Percentiles rank a stretch among this genome's conserved stretches.
Evolutionary conservation across 2,113 vertebrate genomes (phyloP).

Genomic region (Argyrosomus japonicus): DNA sequence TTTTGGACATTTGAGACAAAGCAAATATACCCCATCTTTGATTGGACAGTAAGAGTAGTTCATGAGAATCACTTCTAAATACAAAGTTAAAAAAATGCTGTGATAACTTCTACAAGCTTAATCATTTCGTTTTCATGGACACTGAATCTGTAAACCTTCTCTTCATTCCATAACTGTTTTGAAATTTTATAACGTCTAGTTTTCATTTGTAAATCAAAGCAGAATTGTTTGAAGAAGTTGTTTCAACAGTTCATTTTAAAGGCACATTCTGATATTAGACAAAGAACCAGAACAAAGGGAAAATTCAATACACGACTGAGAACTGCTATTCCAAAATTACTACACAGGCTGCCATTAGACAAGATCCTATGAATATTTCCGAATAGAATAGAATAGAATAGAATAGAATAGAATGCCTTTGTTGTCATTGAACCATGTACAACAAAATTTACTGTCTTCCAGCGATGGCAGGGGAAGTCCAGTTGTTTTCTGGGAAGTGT

Average conservation of each 20-base stretch:
- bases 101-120: conserved; percentile 66
- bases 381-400: too few relatives aligned
- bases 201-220: neutral
- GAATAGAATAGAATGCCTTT: too few relatives aligned
- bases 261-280: neutral
- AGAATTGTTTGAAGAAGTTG: too few relatives aligned
- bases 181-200: neutral
- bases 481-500: too few relatives aligned
- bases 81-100: conserved; percentile 34
- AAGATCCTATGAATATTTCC: too few relatives aligned
- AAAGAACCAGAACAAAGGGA: neutral
- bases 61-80: conserved; percentile 64
- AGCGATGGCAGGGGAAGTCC: too few relatives aligned
- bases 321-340: too few relatives aligned
- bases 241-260: neutral
- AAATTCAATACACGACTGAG: neutral
- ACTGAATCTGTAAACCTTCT: neutral
- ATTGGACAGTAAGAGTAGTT: conserved; percentile 64
- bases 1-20: conserved; percentile 68
- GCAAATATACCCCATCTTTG: conserved; percentile 70
- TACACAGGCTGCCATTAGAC: too few relatives aligned
- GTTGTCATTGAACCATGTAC: too few relatives aligned
- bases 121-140: conserved; percentile 8
- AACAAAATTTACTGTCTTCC: too few relatives aligned
- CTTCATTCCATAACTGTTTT: neutral